Conservation (phyloP, 1,140 invertebrate genomes). For the Diorhabda elongata region DNA sequence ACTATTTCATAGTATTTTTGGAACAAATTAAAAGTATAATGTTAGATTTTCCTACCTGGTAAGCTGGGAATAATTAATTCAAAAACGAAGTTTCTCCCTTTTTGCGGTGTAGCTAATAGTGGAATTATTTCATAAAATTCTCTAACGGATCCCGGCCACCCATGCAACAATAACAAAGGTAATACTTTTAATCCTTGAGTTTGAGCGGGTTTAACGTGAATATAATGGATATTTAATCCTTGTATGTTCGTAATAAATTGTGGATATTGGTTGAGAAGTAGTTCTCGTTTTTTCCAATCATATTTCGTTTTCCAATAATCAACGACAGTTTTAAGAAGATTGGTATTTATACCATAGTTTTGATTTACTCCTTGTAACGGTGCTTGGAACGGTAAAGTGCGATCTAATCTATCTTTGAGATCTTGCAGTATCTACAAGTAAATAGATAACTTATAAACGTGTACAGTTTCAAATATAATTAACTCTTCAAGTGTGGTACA, state of each 20-base stretch:
- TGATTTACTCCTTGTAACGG: slow-evolving; percentile 68
- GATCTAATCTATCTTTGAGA: slow-evolving; percentile 56
- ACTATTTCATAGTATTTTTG: no score
- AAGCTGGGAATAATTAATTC: slow-evolving; percentile 73
- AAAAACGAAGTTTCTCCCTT: slow-evolving; percentile 64
- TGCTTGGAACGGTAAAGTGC: slow-evolving; percentile 51
- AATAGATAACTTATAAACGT: neutral
- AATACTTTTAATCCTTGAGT: slow-evolving; percentile 54
- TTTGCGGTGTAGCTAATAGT: slow-evolving; percentile 56
- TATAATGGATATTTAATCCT: slow-evolving; percentile 71
- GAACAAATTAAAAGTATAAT: no score
- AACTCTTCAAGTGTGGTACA: no score
- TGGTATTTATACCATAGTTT: slow-evolving; percentile 72
- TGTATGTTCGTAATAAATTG: slow-evolving; percentile 71
- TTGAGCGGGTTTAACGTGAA: slow-evolving; percentile 61
- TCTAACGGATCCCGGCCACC: slow-evolving; percentile 85
- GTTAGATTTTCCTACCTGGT: slow-evolving; percentile 47
- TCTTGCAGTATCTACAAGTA: slow-evolving; percentile 56
- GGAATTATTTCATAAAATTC: slow-evolving; percentile 84
- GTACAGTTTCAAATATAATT: no score
- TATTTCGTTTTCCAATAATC: slow-evolving; percentile 75
- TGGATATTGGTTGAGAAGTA: slow-evolving; percentile 63
- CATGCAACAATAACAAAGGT: slow-evolving; percentile 75
- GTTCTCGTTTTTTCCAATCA: slow-evolving; percentile 67
- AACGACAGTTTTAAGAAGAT: slow-evolving; percentile 64